Conservation (phyloP, 2,888 invertebrate genomes). For the Agrotis exclamationis region DNA sequence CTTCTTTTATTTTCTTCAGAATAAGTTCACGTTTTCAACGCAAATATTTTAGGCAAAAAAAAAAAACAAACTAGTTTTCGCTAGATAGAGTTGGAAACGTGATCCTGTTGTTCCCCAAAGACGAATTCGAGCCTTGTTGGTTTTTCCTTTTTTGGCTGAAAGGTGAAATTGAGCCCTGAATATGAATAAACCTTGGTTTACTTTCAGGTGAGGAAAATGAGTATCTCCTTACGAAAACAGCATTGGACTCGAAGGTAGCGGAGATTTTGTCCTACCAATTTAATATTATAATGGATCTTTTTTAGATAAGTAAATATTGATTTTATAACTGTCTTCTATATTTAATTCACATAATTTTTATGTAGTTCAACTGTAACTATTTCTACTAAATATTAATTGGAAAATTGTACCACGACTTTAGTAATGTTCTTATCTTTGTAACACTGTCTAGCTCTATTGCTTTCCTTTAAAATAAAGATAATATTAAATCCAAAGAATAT, state of each 20-base stretch:
- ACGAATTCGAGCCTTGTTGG: constrained; percentile 4
- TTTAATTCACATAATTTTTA: neutral
- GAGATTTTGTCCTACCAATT: neutral
- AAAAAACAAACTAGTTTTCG: constrained; percentile 15
- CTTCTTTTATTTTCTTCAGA: constrained; percentile 17
- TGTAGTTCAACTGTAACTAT: too few species aligned
- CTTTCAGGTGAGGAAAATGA: neutral
- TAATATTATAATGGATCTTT: neutral
- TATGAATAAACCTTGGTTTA: constrained; percentile 30
- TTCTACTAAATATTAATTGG: neutral
- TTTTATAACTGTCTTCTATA: neutral
- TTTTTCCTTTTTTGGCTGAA: constrained; percentile 25
- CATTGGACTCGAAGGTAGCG: neutral
- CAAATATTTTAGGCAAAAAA: constrained; percentile 18
- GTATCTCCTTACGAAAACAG: neutral
- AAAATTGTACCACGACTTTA: too few species aligned
- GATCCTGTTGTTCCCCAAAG: constrained; percentile 21
- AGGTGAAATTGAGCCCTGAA: constrained; percentile 16
- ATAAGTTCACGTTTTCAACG: constrained; percentile 28
- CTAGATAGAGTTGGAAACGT: constrained; percentile 18
- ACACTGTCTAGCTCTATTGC: neutral
- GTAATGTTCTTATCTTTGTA: neutral
- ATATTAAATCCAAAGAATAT: too few species aligned
- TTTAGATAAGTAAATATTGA: neutral
- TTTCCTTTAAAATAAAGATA: neutral